Conservation (phyloP, 2,113 vertebrate genomes). For the Corydoras sp. region DNA sequence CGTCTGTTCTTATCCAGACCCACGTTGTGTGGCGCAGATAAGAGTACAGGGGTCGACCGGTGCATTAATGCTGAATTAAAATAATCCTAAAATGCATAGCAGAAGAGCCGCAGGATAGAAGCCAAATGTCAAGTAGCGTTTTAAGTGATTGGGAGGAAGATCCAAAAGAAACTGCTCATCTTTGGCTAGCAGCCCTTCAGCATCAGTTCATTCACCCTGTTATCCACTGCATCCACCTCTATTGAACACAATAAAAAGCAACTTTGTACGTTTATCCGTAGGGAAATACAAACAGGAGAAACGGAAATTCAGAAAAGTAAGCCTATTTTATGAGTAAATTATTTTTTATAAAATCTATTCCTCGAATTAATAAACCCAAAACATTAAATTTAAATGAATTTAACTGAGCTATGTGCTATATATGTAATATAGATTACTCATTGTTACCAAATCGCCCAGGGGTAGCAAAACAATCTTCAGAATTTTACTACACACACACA, state of each 20-base stretch:
- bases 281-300: no score
- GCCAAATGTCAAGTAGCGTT: slow-evolving; percentile 56
- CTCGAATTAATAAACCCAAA: no score
- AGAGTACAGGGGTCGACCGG: slow-evolving; percentile 39
- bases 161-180: slow-evolving; percentile 42
- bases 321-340: no score
- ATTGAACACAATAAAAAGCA: slow-evolving; percentile 77
- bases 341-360: no score
- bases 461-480: no score
- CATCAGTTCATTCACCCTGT: slow-evolving; percentile 23
- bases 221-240: slow-evolving; percentile 55
- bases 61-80: slow-evolving; percentile 50
- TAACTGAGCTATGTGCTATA: no score
- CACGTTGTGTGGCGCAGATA: slow-evolving; percentile 37
- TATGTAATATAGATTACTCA: no score
- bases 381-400: no score
- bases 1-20: slow-evolving; percentile 34
- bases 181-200: slow-evolving; percentile 32
- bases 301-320: no score
- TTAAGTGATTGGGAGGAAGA: slow-evolving; percentile 49
- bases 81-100: slow-evolving; percentile 52
- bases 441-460: no score
- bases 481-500: no score
- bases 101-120: slow-evolving; percentile 45
- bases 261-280: slow-evolving; percentile 49